phyloP scores from a whole-genome alignment of 2,113 vertebrate species.

The Prolemur simus region DNA sequence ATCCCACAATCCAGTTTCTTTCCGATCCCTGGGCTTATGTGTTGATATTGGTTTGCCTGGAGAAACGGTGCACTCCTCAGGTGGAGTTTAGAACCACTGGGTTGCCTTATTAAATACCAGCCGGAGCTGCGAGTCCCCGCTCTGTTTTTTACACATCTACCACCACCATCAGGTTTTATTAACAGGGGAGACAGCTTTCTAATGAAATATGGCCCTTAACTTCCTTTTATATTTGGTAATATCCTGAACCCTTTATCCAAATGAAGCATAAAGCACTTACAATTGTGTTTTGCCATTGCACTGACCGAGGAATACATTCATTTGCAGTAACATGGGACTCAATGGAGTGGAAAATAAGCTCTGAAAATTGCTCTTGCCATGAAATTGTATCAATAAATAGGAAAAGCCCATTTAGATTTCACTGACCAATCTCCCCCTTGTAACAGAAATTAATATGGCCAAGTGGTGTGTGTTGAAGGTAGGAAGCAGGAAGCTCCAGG shows the following conservation, averaged over 20 bases:
- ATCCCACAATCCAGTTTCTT: background rate
- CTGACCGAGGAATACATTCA: constrained; percentile 86
- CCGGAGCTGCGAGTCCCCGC: constrained; percentile 53
- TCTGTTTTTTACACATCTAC: constrained; percentile 20
- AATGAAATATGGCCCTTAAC: constrained; percentile 85
- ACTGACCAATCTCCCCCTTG: constrained; percentile 78
- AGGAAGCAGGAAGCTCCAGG: background rate
- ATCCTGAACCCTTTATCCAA: constrained; percentile 86
- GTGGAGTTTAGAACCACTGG: background rate
- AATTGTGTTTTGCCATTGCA: constrained; percentile 85
- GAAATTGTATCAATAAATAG: constrained; percentile 83
- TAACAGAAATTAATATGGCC: constrained; percentile 82
- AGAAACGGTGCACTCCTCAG: background rate
- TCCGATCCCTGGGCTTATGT: background rate
- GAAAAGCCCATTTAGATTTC: constrained; percentile 81
- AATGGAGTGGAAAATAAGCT: constrained; percentile 89
- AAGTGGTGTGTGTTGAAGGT: constrained; percentile 52
- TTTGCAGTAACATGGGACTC: constrained; percentile 86
- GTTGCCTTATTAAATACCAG: background rate
- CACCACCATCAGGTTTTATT: constrained; percentile 77
- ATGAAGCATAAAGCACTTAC: constrained; percentile 90
- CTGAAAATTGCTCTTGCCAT: constrained; percentile 83
- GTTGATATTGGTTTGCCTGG: background rate
- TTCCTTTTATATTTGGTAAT: constrained; percentile 86
- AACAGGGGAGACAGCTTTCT: constrained; percentile 81